Evolutionary conservation across 2,113 vertebrate genomes (phyloP), one percentile per base, ranked within the genome.

Genomic region (Callopanchax toddi): DNA sequence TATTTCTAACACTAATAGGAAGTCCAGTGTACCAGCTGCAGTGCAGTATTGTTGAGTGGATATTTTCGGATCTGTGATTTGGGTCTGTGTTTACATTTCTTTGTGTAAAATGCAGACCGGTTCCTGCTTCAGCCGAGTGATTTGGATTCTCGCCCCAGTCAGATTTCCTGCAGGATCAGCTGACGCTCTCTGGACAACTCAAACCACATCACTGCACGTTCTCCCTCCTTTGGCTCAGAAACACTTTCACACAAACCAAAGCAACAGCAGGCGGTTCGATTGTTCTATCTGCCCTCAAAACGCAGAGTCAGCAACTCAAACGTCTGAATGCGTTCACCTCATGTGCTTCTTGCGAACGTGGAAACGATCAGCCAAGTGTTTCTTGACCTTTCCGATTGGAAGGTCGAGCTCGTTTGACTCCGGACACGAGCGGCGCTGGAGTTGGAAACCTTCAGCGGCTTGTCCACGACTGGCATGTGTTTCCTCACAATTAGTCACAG

Each of bases 401-500:
- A 76, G 78, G 71, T 77, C 60, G 45, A 52, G 25, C 44, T 4
- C 20, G 45, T 57, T 40, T 18, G 21, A 36, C 53, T 74, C 59
- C 65, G 70, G 83, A 84, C 62, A 52, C 10, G 23, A 67, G 66
- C 17, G 42, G 64, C 64, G 62, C 45, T 58, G 61, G 60, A 69
- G 55, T 51, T 66, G 68, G 75, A 78, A 71, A 48, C 34, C 37
- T 81, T 58, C 60, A 49, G 60, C 5, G 2, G 55, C 16, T 57
- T 62, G 60, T 52, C 83, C 59, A 39, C 60, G 58, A 76, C 63
- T 44, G 59, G 64, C 70, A 79, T 73, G 78, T 72, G 80, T 78
- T 89, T 89, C 87, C 87, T 87, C 17, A 48, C 68, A 69, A 79
- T 85, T 83, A 80, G 82, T 80, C 74, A 74, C 13, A 21, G 66